Conservation (phyloP, 2,888 invertebrate species). For the Phoenoteleia sp. region DNA sequence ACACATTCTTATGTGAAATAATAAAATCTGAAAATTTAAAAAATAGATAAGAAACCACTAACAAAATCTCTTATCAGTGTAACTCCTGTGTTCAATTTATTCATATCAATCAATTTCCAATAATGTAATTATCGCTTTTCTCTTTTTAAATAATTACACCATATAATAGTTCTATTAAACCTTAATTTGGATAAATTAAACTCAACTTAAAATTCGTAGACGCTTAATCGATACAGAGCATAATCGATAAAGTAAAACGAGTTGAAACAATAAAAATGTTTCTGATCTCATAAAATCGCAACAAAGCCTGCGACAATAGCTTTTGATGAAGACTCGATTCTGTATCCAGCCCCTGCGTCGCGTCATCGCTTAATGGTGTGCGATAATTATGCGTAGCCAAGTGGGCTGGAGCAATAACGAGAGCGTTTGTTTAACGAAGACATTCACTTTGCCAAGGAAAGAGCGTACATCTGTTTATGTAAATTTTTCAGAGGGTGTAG, state of each 20-base stretch:
- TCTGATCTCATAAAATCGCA: slow-evolving; percentile 21
- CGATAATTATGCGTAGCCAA: slow-evolving; percentile 55
- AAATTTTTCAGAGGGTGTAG: slow-evolving; percentile 48
- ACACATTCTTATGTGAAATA: no score
- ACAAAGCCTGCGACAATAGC: slow-evolving; percentile 32
- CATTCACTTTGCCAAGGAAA: slow-evolving; percentile 30
- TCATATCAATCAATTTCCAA: no score
- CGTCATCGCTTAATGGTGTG: slow-evolving; percentile 55
- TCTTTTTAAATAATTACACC: no score
- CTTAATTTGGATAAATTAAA: no score
- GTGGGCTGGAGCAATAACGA: slow-evolving; percentile 44
- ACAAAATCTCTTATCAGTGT: no score
- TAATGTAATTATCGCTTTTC: no score
- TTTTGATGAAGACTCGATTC: slow-evolving; percentile 32
- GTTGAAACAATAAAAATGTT: slow-evolving; percentile 28
- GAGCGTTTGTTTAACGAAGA: slow-evolving; percentile 63
- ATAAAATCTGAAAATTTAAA: no score
- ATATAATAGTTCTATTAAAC: no score
- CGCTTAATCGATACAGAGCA: no score
- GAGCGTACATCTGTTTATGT: slow-evolving; percentile 73
- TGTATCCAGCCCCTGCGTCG: slow-evolving; percentile 13
- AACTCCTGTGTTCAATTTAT: no score
- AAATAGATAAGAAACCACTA: no score
- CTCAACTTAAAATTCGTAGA: no score
- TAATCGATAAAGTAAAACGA: not conserved